Base-by-base conservation (phyloP, 2,797 vertebrate genomes). In the Coccyzus lansbergi region DNA sequence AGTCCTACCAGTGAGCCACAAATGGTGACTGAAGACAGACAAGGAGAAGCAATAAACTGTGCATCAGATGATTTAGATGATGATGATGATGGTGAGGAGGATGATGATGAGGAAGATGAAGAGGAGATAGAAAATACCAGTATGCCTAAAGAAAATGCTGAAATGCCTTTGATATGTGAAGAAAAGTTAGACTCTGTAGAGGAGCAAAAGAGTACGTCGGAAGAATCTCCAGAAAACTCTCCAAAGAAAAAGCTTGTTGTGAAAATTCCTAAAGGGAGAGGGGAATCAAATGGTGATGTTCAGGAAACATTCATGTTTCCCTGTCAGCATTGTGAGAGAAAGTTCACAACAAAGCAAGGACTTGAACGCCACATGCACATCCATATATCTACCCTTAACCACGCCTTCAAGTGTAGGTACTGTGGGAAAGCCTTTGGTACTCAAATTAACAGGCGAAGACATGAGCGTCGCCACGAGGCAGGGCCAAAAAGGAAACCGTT, bases 341-440 rank as follows among this genome's bases (percentile, higher is more conserved):
- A 98, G 95, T 99, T 99, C 40, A 98, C 98, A 46, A 99, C 99
- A 55, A 99, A 99, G 95, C 99, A 99, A 79, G 99, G 99, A 28
- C 98, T 99, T 1, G 99, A 99, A 75, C 99, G 99, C 38, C 99
- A 99, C 93, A 98, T 98, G 97, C 99, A 99, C 91, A 99, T 99
- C 95, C 99, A 99, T 7, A 98, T 98, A 44, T 98, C 98, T 16
- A 97, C 98, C 3, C 51, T 98, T 40, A 97, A 63, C 44, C 99
- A 99, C 6, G 98, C 99, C 12, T 99, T 99, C 97, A 99, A 98
- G 93, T 99, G 99, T 86, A 98, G 98, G 4, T 99, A 99, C 91
- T 99, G 99, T 31, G 98, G 98, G 83, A 99, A 99, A 86, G 98
- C 98, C 3, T 99, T 99, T 5, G 99, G 99, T 83, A 99, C 99